Evolutionary conservation across 1,140 invertebrate species (phyloP).

Genomic region (Diorhabda elongata): DNA sequence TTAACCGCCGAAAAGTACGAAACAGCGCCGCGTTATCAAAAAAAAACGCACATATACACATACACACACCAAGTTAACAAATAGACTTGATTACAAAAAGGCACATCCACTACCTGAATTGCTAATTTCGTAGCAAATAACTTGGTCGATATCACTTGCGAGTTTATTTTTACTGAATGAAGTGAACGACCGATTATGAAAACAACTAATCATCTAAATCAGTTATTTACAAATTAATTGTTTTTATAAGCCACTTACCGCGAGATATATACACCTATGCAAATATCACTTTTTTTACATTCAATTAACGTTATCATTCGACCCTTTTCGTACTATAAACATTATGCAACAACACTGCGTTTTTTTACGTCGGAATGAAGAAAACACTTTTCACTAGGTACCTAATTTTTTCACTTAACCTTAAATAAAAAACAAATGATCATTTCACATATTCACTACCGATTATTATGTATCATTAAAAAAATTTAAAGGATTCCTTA

Average conservation of each 20-base stretch:
- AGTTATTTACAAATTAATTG: not conserved
- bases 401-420: no score
- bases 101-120: not conserved
- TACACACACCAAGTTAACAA: not conserved
- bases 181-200: conserved; percentile 45
- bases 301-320: not conserved
- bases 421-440: no score
- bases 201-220: conserved; percentile 8
- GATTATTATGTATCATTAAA: not conserved
- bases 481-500: not conserved
- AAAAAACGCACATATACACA: not conserved
- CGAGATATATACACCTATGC: not conserved
- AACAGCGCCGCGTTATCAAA: conserved; percentile 1
- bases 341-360: no score
- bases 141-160: not conserved
- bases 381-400: no score
- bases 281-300: not conserved
- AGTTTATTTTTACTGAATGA: conserved; percentile 40
- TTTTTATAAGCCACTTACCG: not conserved
- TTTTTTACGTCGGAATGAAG: no score
- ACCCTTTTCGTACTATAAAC: not conserved
- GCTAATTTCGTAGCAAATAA: not conserved
- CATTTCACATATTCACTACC: not conserved
- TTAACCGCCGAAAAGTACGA: conserved; percentile 40
- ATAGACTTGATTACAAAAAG: not conserved